Base-by-base conservation (phyloP, 2,113 vertebrate species). In the Silurus glanis region DNA sequence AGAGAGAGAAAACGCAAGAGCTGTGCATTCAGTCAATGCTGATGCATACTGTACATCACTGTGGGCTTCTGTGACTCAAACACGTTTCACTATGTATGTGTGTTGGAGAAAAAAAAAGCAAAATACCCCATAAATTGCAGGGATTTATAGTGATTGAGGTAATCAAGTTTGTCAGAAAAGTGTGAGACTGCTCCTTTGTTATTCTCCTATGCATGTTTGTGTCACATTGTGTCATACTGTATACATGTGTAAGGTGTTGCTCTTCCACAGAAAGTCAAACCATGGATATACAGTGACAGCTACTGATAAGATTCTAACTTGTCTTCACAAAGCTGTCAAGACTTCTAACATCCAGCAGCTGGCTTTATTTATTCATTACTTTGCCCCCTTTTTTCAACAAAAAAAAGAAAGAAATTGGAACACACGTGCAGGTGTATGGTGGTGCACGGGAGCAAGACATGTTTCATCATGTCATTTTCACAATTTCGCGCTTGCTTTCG, bases 291-390 rank as follows among this genome's bases (percentile, higher is more conserved):
- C 90, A 90, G 88, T 92, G 93, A 94, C 93, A 92, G 90, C 88
- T 62, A 66, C 90, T 90, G 93, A 94, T 94, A 93, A 93, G 92
- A 90, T n/a, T 37, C 85, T 89, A 88, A 89, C 90, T 89, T 78
- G 85, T 90, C 88, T 91, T 89, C 82, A 85, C 89, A 85, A 92
- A 92, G 88, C 87, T 89, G 89, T 89, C 85, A 89, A 23, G 67
- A 86, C 74, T 51, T 53, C 88, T 90, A 12, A 88, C 90, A 89
- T 86, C 72, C 83, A 47, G 89, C 85, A 81, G 21, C 49, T 66
- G 9, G 19, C 25, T 87, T 83, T 16, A 58, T 81, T 53, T 80
- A 75, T 84, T 74, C 19, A 45, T 47, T 79, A 67, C 17, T 61
- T 82, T 28, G 49, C 5, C 28, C 21, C 67, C 76, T 58, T 82